These are phyloP conservation scores for Epinephelus malabaricus DNA, from an alignment of 2,797 vertebrate genomes.

Conservation along the genomic window DNA sequence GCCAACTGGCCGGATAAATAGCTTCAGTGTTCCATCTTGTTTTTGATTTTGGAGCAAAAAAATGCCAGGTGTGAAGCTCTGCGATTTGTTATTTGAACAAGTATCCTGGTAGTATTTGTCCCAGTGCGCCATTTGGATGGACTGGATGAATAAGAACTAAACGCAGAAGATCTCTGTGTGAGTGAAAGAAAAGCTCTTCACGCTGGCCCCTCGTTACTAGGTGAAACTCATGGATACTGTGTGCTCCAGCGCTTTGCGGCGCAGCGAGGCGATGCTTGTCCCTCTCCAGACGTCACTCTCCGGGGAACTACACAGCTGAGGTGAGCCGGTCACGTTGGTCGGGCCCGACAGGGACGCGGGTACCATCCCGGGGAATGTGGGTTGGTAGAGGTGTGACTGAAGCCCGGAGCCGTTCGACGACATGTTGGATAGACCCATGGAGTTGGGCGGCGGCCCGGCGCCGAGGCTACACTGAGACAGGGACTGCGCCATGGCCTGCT, in stretches of 20 bases:
- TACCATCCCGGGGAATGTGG: conserved; percentile 95
- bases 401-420: conserved; percentile 94
- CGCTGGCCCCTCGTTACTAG: conserved; percentile 79
- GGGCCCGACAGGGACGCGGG: conserved; percentile 93
- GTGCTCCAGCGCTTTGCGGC: conserved; percentile 99
- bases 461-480: conserved; percentile 97
- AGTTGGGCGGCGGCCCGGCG: conserved; percentile 92
- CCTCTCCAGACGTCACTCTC: conserved; percentile 99
- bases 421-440: conserved; percentile 96
- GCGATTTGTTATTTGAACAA: conserved; percentile 13
- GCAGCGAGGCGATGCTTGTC: conserved; percentile 97
- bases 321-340: conserved; percentile 94
- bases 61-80: conserved; percentile 21
- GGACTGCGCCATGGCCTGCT: conserved; percentile 96
- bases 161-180: conserved; percentile 39
- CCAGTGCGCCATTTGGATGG: conserved; percentile 34
- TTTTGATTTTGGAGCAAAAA: conserved; percentile 21
- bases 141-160: conserved; percentile 44
- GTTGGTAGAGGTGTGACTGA: conserved; percentile 97
- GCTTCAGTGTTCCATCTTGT: conserved; percentile 34
- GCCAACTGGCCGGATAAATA: conserved; percentile 30
- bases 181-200: conserved; percentile 81
- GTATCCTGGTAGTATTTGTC: conserved; percentile 60
- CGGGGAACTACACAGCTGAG: conserved; percentile 97
- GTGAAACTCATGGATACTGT: conserved; percentile 99